Percentiles rank a stretch among this genome's conserved stretches.
Evolutionary conservation across 2,888 invertebrate species (phyloP).

Genomic region (Gnatocerus cornutus): DNA sequence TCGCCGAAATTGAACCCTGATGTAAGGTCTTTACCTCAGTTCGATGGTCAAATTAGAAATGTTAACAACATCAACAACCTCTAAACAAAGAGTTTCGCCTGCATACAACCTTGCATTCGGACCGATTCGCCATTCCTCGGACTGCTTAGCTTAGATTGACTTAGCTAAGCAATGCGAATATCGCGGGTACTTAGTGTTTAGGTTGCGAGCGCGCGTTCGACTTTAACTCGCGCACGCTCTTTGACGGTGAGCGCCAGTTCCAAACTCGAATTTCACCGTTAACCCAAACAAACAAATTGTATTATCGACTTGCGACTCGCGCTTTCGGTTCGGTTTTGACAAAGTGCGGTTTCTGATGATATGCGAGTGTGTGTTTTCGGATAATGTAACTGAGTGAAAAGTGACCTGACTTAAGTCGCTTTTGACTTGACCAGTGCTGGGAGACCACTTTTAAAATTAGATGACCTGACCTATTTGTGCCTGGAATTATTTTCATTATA

Average conservation of each 20-base stretch:
- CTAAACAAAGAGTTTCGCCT: conserved; percentile 64
- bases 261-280: conserved; percentile 55
- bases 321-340: not conserved
- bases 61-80: conserved; percentile 59
- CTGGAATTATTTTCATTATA: conserved; percentile 41
- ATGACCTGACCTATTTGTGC: conserved; percentile 44
- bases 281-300: conserved; percentile 55
- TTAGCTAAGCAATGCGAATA: conserved; percentile 66
- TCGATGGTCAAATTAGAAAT: conserved; percentile 62
- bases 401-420: conserved; percentile 36
- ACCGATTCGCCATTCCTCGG: conserved; percentile 60
- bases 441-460: conserved; percentile 34
- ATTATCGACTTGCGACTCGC: conserved; percentile 43
- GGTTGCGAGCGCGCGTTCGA: conserved; percentile 54
- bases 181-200: conserved; percentile 55
- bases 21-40: conserved; percentile 46
- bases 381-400: conserved; percentile 1
- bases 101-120: conserved; percentile 66
- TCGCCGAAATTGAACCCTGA: conserved; percentile 35
- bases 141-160: conserved; percentile 64
- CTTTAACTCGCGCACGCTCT: conserved; percentile 51
- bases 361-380: conserved; percentile 19
- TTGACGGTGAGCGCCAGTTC: conserved; percentile 54
- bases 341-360: not conserved
- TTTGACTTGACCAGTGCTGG: conserved; percentile 3